Base-by-base conservation (phyloP, 1,140 invertebrate genomes). In the Diuraphis noxia region DNA sequence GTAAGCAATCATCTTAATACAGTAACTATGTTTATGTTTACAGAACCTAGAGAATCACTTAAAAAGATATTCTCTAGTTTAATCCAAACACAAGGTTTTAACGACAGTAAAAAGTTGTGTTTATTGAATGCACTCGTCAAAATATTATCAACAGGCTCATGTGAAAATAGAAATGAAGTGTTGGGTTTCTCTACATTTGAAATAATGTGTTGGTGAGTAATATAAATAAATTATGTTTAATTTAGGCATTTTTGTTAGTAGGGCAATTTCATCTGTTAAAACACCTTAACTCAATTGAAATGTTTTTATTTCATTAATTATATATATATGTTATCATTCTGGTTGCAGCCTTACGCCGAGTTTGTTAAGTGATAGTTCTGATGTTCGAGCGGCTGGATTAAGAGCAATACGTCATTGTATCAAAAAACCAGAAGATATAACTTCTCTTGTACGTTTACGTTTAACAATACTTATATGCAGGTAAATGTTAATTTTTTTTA, bases 321-420 rank as follows among this genome's bases (percentile, higher is more conserved):
- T 63, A 34, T n/a, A 23, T 81, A 89, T 17, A 92, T 93, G 25
- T 91, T 52, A 91, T 92, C 82, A 90, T 92, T 87, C 88, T 88
- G 4, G 93, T 95, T 96, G 92, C 94, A 99, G 98, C 94, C 95
- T 99, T 93, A 96, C 97, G 92, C 94, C 97, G 46, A 96, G 96
- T 88, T 94, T 99, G 92, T 95, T 98, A 38, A 96, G 98, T 93
- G 97, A 98, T 92, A 96, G 97, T 41, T 97, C 97, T 92, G 97
- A 98, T 94, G 96, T 99, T 72, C 95, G 98, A 93, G 97, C 98
- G 91, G 97, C 97, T 63, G 96, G 97, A 34, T 94, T 99, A 79
- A 95, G 98, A 93, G 96, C 97, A 23, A 95, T 99, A 43, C 95
- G 98, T 92, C 98, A 99, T 94, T 95, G 98, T 92, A 94, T 99